Evolutionary conservation across 2,113 vertebrate genomes (phyloP), one percentile per base, ranked within the genome.

Genomic region (Pipa parva): DNA sequence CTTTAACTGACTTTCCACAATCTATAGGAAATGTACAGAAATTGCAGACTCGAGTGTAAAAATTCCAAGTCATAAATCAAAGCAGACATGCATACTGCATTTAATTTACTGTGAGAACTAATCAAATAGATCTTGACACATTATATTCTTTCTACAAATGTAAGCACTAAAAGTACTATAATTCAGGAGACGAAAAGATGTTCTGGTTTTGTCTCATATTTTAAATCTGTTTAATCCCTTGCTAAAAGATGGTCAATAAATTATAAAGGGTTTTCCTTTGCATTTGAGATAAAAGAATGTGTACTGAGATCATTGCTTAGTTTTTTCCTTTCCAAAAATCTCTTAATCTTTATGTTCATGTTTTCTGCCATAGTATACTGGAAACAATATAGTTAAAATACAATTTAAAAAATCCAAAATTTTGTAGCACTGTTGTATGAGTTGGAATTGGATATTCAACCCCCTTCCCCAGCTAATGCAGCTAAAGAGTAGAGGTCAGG

Each of bases 51-150:
- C 51, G 9, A 57, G 55, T 28, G 29, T 24, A 66, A 17, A 64
- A 64, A 64, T 55, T 28, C 50, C 20, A 29, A 64, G 52, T 22
- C 63, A 66, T 66, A 57, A 66, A 57, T 66, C 63, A 57, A 25
- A 17, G 13, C 25, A 66, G 63, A 66, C 37, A 57, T 11, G 33
- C 28, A 48, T 45, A 55, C 42, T 39, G 26, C 21, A 52, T 56
- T 29, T 45, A 56, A 66, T 36, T 56, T 42, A 46, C 36, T 31
- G 52, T 57, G 45, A 27, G 13, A 66, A 39, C 50, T 54, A 55
- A 66, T 66, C 63, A 56, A 57, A 57, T 57, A 46, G 46, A 31
- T 42, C 56, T 28, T 57, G 27, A 48, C 42, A 29, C 25, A 57
- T 28, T 57, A 57, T 57, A 56, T 31, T 56, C 17, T 10, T 54